Conservation (phyloP, 2,113 vertebrate genomes). For the Nyctibius bracteatus region DNA sequence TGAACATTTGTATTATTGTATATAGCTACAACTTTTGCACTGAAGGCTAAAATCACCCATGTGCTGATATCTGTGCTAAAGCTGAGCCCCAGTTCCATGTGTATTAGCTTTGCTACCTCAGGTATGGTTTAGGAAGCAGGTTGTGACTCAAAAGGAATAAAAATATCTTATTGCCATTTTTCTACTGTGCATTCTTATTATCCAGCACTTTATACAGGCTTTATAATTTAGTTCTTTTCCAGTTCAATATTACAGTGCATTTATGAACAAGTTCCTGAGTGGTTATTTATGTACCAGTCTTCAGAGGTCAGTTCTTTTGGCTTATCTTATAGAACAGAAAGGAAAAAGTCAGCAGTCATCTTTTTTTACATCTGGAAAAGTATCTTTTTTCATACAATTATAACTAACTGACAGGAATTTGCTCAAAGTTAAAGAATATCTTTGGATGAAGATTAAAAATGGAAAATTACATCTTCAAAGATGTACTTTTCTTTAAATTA, state of each 20-base stretch:
- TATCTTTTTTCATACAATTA: constrained; percentile 66
- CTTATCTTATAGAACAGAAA: constrained; percentile 43
- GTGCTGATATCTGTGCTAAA: background rate
- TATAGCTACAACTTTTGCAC: background rate
- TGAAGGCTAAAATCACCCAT: background rate
- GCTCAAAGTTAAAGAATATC: constrained; percentile 62
- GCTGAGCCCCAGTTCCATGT: background rate
- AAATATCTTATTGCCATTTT: background rate
- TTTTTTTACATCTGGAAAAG: constrained; percentile 38
- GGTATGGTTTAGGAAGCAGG: background rate
- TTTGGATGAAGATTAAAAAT: constrained; percentile 62
- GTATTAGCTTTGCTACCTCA: background rate
- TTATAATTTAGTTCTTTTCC: background rate
- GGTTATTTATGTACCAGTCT: background rate
- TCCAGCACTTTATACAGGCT: background rate
- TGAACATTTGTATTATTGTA: background rate
- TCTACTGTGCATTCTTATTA: background rate
- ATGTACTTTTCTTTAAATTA: constrained; percentile 70
- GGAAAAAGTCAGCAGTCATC: constrained; percentile 26
- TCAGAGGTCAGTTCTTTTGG: constrained; percentile 22
- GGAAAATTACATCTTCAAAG: constrained; percentile 68
- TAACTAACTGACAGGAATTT: constrained; percentile 64
- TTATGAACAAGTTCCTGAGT: constrained; percentile 10
- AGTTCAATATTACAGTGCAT: background rate
- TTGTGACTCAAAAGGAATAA: background rate